Conservation (phyloP, 2,888 invertebrate species). For the Creontiades dilutus region DNA sequence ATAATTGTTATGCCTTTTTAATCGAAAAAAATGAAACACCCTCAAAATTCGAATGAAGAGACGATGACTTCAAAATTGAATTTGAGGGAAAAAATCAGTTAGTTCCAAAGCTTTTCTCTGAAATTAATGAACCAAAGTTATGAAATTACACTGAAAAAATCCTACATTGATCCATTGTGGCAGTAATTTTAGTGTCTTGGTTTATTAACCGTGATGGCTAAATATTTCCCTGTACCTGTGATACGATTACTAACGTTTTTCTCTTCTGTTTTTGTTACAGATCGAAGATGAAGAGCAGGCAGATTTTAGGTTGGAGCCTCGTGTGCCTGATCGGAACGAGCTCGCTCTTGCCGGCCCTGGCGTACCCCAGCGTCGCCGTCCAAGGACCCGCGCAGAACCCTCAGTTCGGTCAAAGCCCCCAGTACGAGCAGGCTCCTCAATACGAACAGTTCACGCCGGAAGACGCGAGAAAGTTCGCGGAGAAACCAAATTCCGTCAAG, state of each 20-base stretch:
- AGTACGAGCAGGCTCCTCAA: conserved; percentile 57
- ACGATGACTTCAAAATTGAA: too few relatives aligned
- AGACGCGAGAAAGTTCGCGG: conserved; percentile 89
- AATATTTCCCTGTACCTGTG: too few relatives aligned
- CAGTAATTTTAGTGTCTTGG: too few relatives aligned
- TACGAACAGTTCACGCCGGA: conserved; percentile 74
- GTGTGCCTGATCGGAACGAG: conserved; percentile 85
- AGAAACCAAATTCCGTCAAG: conserved; percentile 93
- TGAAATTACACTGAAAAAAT: too few relatives aligned
- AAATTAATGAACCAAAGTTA: too few relatives aligned
- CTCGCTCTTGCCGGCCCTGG: conserved; percentile 83
- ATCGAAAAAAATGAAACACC: too few relatives aligned
- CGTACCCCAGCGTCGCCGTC: conserved; percentile 74
- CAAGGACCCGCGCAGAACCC: conserved; percentile 52
- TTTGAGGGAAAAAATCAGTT: too few relatives aligned
- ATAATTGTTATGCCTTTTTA: too few relatives aligned
- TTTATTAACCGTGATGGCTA: too few relatives aligned
- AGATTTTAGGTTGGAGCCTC: conserved; percentile 85
- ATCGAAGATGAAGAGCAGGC: conserved; percentile 76
- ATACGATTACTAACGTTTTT: neutral
- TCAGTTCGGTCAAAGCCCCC: conserved; percentile 25
- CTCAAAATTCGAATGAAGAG: too few relatives aligned
- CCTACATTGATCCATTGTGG: too few relatives aligned
- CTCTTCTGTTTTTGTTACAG: neutral
- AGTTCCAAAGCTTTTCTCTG: too few relatives aligned